phyloP scores from a whole-genome alignment of 2,797 vertebrate species.

The Caiman crocodilus region DNA sequence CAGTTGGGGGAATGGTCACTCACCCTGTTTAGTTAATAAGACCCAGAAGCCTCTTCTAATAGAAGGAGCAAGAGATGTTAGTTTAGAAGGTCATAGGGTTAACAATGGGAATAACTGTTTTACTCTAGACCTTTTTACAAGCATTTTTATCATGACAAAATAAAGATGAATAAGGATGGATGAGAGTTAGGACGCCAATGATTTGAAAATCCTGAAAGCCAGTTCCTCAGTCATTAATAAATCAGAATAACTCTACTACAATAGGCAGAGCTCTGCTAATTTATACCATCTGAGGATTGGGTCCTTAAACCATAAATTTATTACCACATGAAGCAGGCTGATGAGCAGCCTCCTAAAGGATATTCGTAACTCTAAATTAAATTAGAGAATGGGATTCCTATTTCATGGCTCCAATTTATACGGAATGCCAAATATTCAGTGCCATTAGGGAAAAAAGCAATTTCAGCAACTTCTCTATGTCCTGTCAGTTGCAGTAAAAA shows the following conservation, averaged over 20 bases:
- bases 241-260: background rate
- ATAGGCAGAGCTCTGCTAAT: background rate
- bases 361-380: conserved; percentile 51
- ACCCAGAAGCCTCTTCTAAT: conserved; percentile 69
- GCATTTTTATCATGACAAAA: conserved; percentile 32
- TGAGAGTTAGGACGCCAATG: background rate
- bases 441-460: conserved; percentile 46
- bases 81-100: conserved; percentile 75
- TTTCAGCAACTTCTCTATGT: conserved; percentile 61
- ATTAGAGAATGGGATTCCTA: conserved; percentile 36
- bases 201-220: background rate
- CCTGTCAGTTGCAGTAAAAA: conserved; percentile 55
- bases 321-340: background rate
- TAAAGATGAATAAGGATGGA: conserved; percentile 11
- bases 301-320: background rate
- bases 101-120: conserved; percentile 57
- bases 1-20: conserved; percentile 66
- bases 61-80: conserved; percentile 72
- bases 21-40: conserved; percentile 70
- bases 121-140: conserved; percentile 54
- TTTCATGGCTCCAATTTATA: conserved; percentile 63
- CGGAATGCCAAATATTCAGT: conserved; percentile 62
- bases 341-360: conserved; percentile 34
- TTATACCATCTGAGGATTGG: background rate
- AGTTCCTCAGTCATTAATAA: background rate